Conservation (phyloP, 1,140 invertebrate species). For the Cydia splendana region DNA sequence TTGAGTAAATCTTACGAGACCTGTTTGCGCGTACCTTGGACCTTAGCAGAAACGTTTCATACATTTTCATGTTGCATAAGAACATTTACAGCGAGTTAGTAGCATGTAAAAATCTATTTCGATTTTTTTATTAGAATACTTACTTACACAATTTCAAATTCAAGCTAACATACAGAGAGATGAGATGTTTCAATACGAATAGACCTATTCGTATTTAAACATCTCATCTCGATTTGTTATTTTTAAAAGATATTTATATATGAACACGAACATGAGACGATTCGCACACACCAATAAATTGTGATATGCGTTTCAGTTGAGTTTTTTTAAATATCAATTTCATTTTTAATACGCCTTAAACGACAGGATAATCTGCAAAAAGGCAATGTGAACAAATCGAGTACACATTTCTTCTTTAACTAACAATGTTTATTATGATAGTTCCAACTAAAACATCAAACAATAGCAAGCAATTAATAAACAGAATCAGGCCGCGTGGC, state of each 20-base stretch:
- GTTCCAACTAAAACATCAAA: conserved; percentile 20
- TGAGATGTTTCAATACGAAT: too few species aligned
- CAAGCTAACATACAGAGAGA: too few species aligned
- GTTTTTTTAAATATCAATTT: too few species aligned
- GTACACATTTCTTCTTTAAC: not conserved
- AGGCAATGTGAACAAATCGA: too few species aligned
- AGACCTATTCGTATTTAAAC: too few species aligned
- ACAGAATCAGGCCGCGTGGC: conserved; percentile 37
- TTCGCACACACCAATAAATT: too few species aligned
- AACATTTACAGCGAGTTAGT: not conserved
- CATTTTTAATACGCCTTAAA: too few species aligned
- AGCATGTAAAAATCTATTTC: not conserved
- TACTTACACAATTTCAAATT: not conserved
- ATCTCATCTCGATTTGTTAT: too few species aligned
- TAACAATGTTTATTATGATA: not conserved
- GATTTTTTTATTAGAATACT: not conserved
- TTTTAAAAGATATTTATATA: too few species aligned
- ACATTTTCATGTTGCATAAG: conserved; percentile 7
- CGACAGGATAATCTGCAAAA: too few species aligned
- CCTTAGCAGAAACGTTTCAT: conserved; percentile 7
- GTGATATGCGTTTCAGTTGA: too few species aligned
- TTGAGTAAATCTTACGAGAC: conserved; percentile 8
- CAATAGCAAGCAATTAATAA: conserved; percentile 31
- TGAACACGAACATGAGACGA: too few species aligned
- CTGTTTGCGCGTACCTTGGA: conserved; percentile 2